Evolutionary conservation across 2,888 invertebrate species (phyloP), one percentile per base, ranked within the genome.

Genomic region (Mylabris sibirica): DNA sequence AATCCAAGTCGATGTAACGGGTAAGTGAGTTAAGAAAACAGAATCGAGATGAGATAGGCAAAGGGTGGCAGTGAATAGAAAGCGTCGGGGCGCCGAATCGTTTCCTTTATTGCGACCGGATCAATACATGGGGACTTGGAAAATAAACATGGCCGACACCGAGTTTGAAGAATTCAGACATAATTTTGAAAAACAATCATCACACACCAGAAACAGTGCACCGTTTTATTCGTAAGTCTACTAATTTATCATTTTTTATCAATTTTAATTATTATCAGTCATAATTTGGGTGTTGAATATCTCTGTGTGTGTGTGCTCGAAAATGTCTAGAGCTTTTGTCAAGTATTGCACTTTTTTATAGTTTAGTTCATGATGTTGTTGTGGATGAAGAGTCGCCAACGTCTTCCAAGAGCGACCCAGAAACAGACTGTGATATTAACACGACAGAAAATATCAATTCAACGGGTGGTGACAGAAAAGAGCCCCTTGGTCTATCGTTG

Each of bases 151-250:
- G 96, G 96, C 95, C 81, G 96, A 96, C 89, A 92, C 92, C 85
- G 96, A 96, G 87, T 96, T 94, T 87, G 96, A 96, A 87, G 94
- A 96, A 89, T 95, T 96, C 88, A 92, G 93, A 81, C 92, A 93
- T 81, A 91, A 92, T 84, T 95, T 94, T 85, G 94, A 95, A 81
- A 90, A 91, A 86, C 87, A 93, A 84, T 92, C 93, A 70, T 92
- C 93, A 83, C 91, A 92, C 80, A 90, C 91, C 75, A 93, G 91
- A 84, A 91, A 92, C 63, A 91, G 95, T 65, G 90, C 93, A 77
- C 92, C 93, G 68, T 94, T 93, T 86, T 96, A 96, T 86, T 95
- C 94, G 96, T 96, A 89, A 95, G 95, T 91, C 72, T 44, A 26
- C 12, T 5, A 20, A 9, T 30, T 64, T 64, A 9, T 12, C 49